These are phyloP conservation scores for Nematostella vectensis DNA, from an alignment of 92 coral and sea anemone genomes.

Conservation along the genomic window DNA sequence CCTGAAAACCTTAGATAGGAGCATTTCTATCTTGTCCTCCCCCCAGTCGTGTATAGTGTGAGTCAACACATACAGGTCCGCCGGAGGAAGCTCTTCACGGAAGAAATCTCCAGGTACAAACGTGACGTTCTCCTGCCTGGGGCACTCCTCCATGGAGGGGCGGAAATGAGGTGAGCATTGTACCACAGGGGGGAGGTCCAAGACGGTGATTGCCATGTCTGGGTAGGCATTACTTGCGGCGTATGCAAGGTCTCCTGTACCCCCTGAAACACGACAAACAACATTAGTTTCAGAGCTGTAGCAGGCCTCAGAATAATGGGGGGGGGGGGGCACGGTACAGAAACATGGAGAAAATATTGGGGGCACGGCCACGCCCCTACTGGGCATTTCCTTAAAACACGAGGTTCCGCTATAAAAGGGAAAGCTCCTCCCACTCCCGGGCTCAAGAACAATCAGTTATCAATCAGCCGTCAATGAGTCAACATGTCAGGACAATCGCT, in stretches of 20 bases:
- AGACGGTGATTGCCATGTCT: conserved; percentile 63
- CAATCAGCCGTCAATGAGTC: no score
- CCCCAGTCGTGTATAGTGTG: conserved; percentile 58
- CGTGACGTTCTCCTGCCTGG: conserved; percentile 51
- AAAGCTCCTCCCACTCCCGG: no score
- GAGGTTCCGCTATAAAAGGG: no score
- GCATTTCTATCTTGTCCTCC: conserved; percentile 36
- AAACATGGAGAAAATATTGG: no score
- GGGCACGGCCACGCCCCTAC: no score
- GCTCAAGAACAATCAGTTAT: no score
- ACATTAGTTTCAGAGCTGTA: no score
- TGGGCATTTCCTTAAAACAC: no score
- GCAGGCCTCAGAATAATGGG: no score
- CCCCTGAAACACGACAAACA: conserved; percentile 46
- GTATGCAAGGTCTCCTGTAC: conserved; percentile 48
- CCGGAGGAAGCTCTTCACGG: conserved; percentile 48
- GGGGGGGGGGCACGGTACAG: no score
- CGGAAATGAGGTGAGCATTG: conserved; percentile 36
- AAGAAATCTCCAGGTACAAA: conserved; percentile 64
- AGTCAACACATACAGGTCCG: conserved; percentile 55
- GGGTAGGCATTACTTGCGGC: conserved; percentile 65
- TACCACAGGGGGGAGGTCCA: conserved; percentile 60
- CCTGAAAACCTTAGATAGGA: conserved; percentile 40
- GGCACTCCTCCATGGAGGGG: conserved; percentile 46
- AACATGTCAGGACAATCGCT: no score